phyloP scores from a whole-genome alignment of 2,888 invertebrate species.

The Phytoseiulus persimilis region DNA sequence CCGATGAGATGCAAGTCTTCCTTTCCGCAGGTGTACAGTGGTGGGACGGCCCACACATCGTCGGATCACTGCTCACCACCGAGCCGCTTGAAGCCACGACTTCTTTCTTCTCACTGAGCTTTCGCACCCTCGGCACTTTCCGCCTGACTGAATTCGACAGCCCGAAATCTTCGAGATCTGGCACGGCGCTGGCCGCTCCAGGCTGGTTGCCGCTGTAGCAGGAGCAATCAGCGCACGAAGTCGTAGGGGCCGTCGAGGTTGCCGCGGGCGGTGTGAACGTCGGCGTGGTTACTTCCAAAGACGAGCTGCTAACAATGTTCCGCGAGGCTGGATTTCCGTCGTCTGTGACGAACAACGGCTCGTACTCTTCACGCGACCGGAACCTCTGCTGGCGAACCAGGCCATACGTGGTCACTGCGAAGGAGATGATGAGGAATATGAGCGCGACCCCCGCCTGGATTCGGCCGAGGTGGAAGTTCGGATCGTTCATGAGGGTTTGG shows the following conservation, averaged over 20 bases:
- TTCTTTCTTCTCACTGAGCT: constrained; percentile 12
- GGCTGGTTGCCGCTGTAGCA: constrained; percentile 28
- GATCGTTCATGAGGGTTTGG: constrained; percentile 53
- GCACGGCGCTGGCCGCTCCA: background rate
- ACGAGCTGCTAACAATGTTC: background rate
- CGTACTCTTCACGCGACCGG: constrained; percentile 35
- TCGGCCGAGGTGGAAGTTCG: constrained; percentile 68
- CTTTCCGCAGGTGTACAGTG: constrained; percentile 46
- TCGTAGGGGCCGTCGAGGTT: background rate
- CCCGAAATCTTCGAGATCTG: constrained; percentile 47
- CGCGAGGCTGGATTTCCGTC: background rate
- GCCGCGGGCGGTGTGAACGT: background rate
- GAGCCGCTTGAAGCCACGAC: background rate
- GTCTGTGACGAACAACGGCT: constrained; percentile 8
- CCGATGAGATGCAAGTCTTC: constrained; percentile 45
- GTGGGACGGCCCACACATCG: constrained; percentile 43
- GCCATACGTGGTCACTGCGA: constrained; percentile 42
- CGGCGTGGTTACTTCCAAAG: background rate
- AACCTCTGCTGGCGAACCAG: constrained; percentile 43
- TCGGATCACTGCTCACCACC: background rate
- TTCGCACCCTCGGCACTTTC: constrained; percentile 7
- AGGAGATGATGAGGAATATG: constrained; percentile 40
- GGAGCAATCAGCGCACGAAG: constrained; percentile 22
- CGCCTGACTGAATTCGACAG: background rate
- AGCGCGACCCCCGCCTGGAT: constrained; percentile 61